phyloP scores from a whole-genome alignment of 2,797 vertebrate species.

The Gymnothorax reevesii region DNA sequence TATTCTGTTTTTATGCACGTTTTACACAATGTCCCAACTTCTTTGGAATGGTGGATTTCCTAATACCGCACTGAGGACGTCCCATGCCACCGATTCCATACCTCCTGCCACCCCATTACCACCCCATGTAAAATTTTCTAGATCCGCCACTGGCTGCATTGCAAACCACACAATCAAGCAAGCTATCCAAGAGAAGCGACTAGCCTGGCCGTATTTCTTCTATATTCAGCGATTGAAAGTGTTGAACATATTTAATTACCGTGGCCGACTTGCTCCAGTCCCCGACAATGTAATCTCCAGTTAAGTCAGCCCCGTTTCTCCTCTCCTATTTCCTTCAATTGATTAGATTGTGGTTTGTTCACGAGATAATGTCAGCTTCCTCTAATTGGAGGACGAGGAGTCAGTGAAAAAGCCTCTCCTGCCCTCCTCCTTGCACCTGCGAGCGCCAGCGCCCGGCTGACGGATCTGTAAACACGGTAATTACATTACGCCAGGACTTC shows the following conservation, averaged over 20 bases:
- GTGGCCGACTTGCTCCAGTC: constrained; percentile 32
- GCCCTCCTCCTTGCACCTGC: constrained; percentile 60
- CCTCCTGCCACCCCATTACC: too few relatives aligned
- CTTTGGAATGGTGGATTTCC: too few relatives aligned
- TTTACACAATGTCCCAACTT: too few relatives aligned
- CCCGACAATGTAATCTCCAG: constrained; percentile 44
- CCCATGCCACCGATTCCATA: too few relatives aligned
- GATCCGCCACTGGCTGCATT: too few relatives aligned
- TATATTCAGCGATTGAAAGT: constrained; percentile 28
- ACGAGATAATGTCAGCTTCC: constrained; percentile 64
- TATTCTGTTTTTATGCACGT: too few relatives aligned
- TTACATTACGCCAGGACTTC: constrained; percentile 23
- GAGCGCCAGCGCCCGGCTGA: constrained; percentile 8
- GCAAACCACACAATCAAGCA: background rate
- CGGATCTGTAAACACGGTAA: constrained; percentile 25
- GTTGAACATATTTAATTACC: constrained; percentile 44
- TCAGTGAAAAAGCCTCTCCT: constrained; percentile 33
- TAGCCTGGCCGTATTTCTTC: background rate
- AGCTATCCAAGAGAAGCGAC: background rate
- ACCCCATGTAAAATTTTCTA: too few relatives aligned
- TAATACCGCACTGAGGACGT: too few relatives aligned
- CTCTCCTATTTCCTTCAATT: constrained; percentile 47
- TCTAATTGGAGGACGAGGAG: constrained; percentile 67
- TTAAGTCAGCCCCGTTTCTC: constrained; percentile 46
- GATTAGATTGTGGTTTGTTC: constrained; percentile 65